phyloP scores from a whole-genome alignment of 2,113 vertebrate species.

The Mesembrinibis cayennensis region DNA sequence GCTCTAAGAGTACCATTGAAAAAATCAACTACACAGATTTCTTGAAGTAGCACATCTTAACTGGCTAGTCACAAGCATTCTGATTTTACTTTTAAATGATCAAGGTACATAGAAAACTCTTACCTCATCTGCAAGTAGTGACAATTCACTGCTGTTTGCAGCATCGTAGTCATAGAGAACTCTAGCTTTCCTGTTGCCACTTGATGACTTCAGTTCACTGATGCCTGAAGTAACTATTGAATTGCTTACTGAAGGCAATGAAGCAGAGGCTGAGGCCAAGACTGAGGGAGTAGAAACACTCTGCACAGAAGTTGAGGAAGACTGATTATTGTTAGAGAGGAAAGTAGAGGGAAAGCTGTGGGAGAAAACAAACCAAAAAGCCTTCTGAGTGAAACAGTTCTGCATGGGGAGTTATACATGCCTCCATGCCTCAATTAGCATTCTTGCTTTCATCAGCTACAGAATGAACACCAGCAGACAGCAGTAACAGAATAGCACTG shows the following conservation, averaged over 20 bases:
- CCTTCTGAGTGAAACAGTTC: not conserved
- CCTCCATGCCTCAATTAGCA: not conserved
- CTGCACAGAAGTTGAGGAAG: conserved; percentile 75
- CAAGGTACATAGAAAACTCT: not conserved
- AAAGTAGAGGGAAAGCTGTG: conserved; percentile 92
- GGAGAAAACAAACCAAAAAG: not conserved
- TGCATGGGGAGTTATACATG: not conserved
- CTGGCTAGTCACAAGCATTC: not conserved
- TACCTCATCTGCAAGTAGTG: conserved; percentile 97
- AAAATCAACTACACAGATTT: not conserved
- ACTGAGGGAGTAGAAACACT: conserved; percentile 81
- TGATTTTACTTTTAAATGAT: not conserved
- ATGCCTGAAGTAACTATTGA: conserved; percentile 78
- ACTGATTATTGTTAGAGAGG: conserved; percentile 93
- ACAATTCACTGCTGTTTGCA: conserved; percentile 93
- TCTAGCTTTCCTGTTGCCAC: conserved; percentile 88
- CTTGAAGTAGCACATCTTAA: not conserved
- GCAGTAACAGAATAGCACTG: not conserved
- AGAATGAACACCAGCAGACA: not conserved
- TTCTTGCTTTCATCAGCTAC: not conserved
- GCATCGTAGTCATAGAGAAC: conserved; percentile 98
- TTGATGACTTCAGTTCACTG: conserved; percentile 85
- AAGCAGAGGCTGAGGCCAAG: conserved; percentile 78
- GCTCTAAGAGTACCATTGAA: not conserved
- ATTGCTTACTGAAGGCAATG: conserved; percentile 78